Conservation (phyloP, 2,797 vertebrate genomes). For the Glyptemys insculpta region DNA sequence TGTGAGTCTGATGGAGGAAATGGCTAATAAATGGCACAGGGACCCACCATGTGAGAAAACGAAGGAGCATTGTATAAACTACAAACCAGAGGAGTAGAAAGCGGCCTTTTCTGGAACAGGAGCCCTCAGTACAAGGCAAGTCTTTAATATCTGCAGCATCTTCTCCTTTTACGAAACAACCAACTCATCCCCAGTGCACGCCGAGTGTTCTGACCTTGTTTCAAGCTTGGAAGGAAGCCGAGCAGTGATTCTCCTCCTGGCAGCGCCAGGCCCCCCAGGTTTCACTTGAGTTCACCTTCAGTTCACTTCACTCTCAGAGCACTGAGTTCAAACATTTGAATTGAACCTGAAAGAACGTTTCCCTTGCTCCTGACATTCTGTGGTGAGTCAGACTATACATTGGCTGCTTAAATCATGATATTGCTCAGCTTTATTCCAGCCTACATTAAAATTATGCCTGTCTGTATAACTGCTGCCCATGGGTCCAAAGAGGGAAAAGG, state of each 20-base stretch:
- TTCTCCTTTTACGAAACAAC: neutral
- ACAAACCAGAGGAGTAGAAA: accelerated
- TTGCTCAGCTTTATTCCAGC: neutral
- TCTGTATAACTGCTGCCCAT: neutral
- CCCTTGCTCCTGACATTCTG: neutral
- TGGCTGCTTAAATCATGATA: neutral
- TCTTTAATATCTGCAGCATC: neutral
- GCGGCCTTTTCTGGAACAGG: neutral
- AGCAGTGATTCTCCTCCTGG: neutral
- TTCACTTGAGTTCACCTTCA: neutral
- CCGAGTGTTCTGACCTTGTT: neutral
- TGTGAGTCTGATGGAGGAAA: neutral
- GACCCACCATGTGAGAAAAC: accelerated
- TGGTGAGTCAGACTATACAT: neutral
- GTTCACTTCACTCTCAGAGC: neutral
- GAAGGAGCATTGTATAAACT: neutral
- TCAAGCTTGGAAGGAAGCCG: neutral
- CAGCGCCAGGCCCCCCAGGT: neutral
- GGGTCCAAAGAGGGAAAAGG: neutral
- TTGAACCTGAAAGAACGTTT: neutral
- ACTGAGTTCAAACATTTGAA: neutral
- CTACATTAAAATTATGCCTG: neutral
- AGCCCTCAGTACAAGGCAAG: neutral
- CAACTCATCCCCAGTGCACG: neutral
- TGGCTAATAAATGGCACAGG: neutral